These are phyloP conservation scores for Tetramorium bicarinatum DNA, from an alignment of 2,888 invertebrate species.

Conservation along the genomic window DNA sequence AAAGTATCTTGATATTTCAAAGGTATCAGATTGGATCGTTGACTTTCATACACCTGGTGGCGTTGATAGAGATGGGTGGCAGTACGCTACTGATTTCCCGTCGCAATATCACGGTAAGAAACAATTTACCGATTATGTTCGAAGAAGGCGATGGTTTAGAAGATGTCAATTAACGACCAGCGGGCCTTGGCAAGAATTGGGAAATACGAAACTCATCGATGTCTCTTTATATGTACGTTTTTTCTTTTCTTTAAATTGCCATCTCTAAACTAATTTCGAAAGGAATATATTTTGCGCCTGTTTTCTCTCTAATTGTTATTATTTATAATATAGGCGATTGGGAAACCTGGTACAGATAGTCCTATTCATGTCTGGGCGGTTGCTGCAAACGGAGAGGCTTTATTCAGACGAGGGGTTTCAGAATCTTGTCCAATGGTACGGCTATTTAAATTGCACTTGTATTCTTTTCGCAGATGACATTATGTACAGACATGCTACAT, in stretches of 20 bases:
- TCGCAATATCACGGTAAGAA: slow-evolving; percentile 94
- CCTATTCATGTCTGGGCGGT: slow-evolving; percentile 93
- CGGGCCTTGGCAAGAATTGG: slow-evolving; percentile 96
- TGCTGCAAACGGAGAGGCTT: slow-evolving; percentile 94
- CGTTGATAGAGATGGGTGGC: slow-evolving; percentile 97
- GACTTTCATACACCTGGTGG: slow-evolving; percentile 96
- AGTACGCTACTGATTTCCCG: slow-evolving; percentile 97
- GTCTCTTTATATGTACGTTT: slow-evolving; percentile 91
- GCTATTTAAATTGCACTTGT: slow-evolving; percentile 43
- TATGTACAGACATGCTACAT: background rate
- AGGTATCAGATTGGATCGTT: slow-evolving; percentile 96
- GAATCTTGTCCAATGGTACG: slow-evolving; percentile 90
- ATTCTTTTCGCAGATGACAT: background rate
- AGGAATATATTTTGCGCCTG: background rate
- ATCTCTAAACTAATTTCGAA: slow-evolving; percentile 7
- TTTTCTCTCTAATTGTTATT: background rate
- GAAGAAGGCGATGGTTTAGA: slow-evolving; percentile 94
- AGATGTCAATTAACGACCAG: slow-evolving; percentile 93
- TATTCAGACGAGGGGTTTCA: slow-evolving; percentile 93
- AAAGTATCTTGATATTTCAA: background rate
- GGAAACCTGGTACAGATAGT: slow-evolving; percentile 86
- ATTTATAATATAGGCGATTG: slow-evolving; percentile 84
- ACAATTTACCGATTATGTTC: slow-evolving; percentile 95
- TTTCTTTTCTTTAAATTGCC: slow-evolving; percentile 21
- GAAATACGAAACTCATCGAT: slow-evolving; percentile 94